These are phyloP conservation scores for Sinocyclocheilus rhinocerous DNA, from an alignment of 2,113 vertebrate genomes.

Conservation along the genomic window DNA sequence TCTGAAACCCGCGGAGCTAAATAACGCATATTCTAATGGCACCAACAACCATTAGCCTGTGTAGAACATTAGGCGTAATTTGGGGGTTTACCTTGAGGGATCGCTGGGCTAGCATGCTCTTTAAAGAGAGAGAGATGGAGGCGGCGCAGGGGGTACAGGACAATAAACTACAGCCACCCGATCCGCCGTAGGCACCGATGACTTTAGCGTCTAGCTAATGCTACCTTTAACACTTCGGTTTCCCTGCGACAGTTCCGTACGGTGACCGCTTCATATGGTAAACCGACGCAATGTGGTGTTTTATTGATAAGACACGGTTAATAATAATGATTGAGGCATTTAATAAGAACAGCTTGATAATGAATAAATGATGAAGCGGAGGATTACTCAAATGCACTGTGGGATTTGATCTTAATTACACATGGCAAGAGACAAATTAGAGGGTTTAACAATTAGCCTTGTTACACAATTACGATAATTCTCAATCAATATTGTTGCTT, in stretches of 20 bases:
- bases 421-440: constrained; percentile 45
- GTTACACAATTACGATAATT: constrained; percentile 31
- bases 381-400: constrained; percentile 24
- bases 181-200: constrained; percentile 39
- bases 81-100: constrained; percentile 82
- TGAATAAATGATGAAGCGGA: constrained; percentile 45
- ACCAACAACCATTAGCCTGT: constrained; percentile 78
- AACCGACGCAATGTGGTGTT: neutral
- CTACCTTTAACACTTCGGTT: neutral
- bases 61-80: constrained; percentile 85
- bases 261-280: neutral
- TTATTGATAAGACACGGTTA: constrained; percentile 17
- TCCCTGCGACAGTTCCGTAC: neutral
- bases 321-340: constrained; percentile 22
- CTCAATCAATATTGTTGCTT: constrained; percentile 27
- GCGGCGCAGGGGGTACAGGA: constrained; percentile 72
- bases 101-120: constrained; percentile 69
- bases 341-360: constrained; percentile 50
- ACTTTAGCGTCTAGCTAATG: constrained; percentile 31
- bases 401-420: constrained; percentile 44
- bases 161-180: constrained; percentile 58
- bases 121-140: constrained; percentile 74
- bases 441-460: constrained; percentile 31
- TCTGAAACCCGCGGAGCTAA: constrained; percentile 66
- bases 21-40: constrained; percentile 76